Evolutionary conservation across 2,113 vertebrate species (phyloP).

Genomic region (Triplophysa siluroides): DNA sequence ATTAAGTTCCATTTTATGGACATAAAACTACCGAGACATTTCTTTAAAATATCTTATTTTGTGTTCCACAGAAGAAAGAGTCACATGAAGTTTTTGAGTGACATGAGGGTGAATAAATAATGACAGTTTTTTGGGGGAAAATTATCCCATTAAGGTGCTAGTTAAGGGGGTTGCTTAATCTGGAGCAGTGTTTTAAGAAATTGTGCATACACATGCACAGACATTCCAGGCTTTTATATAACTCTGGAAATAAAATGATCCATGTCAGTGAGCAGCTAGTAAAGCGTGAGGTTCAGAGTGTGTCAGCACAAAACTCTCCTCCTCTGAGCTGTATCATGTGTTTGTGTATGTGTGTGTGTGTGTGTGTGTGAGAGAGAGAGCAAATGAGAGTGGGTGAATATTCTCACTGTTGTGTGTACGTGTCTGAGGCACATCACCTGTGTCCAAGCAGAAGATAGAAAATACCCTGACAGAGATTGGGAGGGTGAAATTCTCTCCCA

Average conservation of each 20-base stretch:
- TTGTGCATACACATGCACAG: neutral
- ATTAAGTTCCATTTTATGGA: too few relatives aligned
- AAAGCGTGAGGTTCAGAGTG: conserved; percentile 11
- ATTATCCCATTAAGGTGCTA: too few relatives aligned
- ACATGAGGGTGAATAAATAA: too few relatives aligned
- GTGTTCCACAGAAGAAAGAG: too few relatives aligned
- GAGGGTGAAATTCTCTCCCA: neutral
- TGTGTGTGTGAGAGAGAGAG: neutral
- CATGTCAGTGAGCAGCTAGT: conserved; percentile 29
- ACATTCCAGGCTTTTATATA: conserved; percentile 12
- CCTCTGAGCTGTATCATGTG: neutral
- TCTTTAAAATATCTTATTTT: too few relatives aligned
- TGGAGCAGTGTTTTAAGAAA: too few relatives aligned
- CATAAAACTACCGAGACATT: too few relatives aligned
- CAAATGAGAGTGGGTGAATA: neutral
- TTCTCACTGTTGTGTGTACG: neutral
- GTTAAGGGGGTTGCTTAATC: too few relatives aligned
- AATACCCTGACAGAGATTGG: neutral
- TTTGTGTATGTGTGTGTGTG: neutral
- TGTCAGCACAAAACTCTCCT: conserved; percentile 6
- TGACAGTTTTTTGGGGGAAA: too few relatives aligned
- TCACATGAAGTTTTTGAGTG: too few relatives aligned
- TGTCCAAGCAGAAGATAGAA: neutral
- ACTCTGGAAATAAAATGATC: neutral
- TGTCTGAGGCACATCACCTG: neutral